Percentiles rank a stretch among this genome's conserved stretches.
phyloP scores from a whole-genome alignment of 2,797 vertebrate species.

The Thunnus albacares region DNA sequence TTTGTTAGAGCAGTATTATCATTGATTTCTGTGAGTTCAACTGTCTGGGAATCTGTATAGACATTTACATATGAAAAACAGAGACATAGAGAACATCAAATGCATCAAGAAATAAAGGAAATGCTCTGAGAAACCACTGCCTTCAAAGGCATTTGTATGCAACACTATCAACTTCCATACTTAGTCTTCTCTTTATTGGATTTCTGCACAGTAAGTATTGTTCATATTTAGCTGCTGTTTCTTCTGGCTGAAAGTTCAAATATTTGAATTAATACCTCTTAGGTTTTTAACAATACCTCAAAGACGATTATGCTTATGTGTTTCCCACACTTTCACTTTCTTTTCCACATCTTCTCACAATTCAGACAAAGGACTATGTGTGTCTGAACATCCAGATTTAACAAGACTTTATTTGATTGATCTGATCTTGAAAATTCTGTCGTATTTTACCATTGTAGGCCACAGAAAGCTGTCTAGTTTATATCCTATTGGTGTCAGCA shows the following conservation, averaged over 20 bases:
- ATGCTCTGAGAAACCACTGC: constrained; percentile 5
- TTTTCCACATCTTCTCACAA: constrained; percentile 20
- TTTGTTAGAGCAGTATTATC: not conserved
- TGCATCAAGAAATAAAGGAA: not conserved
- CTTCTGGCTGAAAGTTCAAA: constrained; percentile 35
- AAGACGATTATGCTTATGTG: constrained; percentile 5
- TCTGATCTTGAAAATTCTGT: constrained; percentile 59
- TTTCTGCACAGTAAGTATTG: constrained; percentile 29
- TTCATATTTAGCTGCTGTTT: constrained; percentile 39
- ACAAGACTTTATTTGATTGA: constrained; percentile 68
- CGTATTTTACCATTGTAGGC: constrained; percentile 60
- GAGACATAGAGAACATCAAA: not conserved
- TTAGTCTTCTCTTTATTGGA: constrained; percentile 31
- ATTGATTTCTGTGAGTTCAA: not conserved
- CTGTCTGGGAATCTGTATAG: not conserved
- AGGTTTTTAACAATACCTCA: constrained; percentile 40
- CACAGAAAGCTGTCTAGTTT: constrained; percentile 66
- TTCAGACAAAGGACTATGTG: constrained; percentile 42
- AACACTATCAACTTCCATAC: not conserved
- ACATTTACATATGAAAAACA: not conserved
- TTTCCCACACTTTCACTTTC: constrained; percentile 41
- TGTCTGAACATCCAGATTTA: constrained; percentile 44
- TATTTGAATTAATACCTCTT: constrained; percentile 39
- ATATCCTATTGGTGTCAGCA: constrained; percentile 73
- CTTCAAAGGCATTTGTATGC: constrained; percentile 16